Conservation (phyloP, 2,797 vertebrate genomes). For the Lindbergichthys nudifrons region DNA sequence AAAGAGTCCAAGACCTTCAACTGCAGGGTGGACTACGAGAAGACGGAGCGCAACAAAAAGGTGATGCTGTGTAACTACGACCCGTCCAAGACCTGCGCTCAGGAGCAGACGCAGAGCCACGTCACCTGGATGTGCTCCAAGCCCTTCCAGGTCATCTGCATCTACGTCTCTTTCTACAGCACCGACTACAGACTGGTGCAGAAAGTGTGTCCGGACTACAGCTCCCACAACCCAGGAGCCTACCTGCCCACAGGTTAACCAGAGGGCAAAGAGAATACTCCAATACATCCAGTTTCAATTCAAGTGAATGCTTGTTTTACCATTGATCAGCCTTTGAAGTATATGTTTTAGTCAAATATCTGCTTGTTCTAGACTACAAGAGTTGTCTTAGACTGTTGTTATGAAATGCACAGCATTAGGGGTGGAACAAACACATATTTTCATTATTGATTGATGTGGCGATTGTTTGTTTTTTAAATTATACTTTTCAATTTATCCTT, state of each 20-base stretch:
- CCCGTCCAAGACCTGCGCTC: conserved; percentile 94
- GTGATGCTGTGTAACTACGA: conserved; percentile 92
- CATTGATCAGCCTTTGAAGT: background rate
- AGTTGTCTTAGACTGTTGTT: conserved; percentile 11
- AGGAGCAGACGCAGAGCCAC: conserved; percentile 95
- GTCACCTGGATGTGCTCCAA: conserved; percentile 97
- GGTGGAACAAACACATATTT: background rate
- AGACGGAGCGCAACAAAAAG: conserved; percentile 90
- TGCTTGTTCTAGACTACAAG: conserved; percentile 21
- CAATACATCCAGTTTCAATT: conserved; percentile 3
- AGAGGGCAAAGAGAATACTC: background rate
- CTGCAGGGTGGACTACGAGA: conserved; percentile 95
- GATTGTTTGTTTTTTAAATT: background rate
- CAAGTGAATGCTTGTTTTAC: background rate
- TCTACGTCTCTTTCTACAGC: conserved; percentile 98
- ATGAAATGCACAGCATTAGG: conserved; percentile 1
- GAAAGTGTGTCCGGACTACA: conserved; percentile 97
- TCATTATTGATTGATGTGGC: background rate
- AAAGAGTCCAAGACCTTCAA: conserved; percentile 98
- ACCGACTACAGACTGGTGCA: conserved; percentile 98
- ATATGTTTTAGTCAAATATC: conserved; percentile 7
- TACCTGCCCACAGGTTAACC: conserved; percentile 90
- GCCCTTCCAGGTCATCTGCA: conserved; percentile 97
- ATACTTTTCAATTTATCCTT: background rate
- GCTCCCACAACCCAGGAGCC: conserved; percentile 90